Base-by-base conservation (phyloP, 1,140 invertebrate species). In the Prorops nasuta region DNA sequence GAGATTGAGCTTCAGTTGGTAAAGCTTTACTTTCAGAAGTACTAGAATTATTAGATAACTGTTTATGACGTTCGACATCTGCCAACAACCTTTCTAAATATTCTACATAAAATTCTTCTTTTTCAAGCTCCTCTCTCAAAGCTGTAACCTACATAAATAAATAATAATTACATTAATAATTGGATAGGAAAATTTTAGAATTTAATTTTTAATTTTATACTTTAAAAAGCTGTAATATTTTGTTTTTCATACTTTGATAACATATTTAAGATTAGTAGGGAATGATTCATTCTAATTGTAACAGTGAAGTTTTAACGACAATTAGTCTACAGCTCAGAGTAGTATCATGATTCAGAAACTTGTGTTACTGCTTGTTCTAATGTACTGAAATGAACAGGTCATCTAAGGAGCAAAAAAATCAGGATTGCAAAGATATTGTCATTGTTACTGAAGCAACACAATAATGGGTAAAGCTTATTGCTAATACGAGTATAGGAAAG, bases 51-150 rank as follows among this genome's bases (percentile, higher is more conserved):
- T 69, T 72, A n/a, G 71, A 63, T 20, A 72, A 46, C 48, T 69
- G 63, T 44, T 85, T 86, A 58, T 87, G 86, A 58, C 87, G 84
- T 59, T 91, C 89, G 7, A 91, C 89, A 76, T 92, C 90, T 40
- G 86, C 86, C 15, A 94, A 67, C 32, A 93, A 71, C 46, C 87
- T 83, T 71, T 93, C 89, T 56, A 94, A 79, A 76, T 93, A 94
- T 69, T 92, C 88, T 6, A 94, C 91, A 65, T 94, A 94, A 64
- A 92, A 88, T 66, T 92, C 87, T 76, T 94, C 91, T 67, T 93
- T 91, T 64, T 92, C 89, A 21, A 94, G 76, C 74, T 93, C 90
- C 66, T 92, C 89, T 68, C 84, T 85, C 38, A 94, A 81, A 51
- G 86, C 81, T 39, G 80, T 77, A 42, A 92, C 89, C 69, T 79